Conservation (phyloP, 2,113 vertebrate species). For the Cygnus atratus region DNA sequence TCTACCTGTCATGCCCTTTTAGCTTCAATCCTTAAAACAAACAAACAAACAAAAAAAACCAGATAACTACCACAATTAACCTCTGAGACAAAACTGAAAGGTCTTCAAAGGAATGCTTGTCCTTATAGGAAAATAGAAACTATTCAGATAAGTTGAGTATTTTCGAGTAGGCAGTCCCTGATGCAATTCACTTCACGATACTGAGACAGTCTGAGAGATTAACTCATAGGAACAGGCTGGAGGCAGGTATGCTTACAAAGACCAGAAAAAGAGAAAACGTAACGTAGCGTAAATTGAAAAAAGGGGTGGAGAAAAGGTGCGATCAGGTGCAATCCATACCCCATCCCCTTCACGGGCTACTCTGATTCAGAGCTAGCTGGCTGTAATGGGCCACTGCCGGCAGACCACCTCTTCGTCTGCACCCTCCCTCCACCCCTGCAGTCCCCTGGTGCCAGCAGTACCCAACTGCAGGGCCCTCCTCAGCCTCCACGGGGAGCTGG, state of each 20-base stretch:
- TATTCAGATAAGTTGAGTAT: neutral
- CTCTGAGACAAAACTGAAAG: neutral
- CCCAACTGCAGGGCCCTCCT: accelerated
- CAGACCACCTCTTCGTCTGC: neutral
- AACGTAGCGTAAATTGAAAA: neutral
- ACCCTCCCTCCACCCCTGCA: neutral
- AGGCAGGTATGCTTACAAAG: neutral
- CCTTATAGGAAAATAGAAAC: neutral
- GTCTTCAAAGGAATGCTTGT: neutral
- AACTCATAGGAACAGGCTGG: neutral
- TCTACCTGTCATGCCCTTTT: neutral
- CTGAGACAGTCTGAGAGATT: neutral
- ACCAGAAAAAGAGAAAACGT: neutral
- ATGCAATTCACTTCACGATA: neutral
- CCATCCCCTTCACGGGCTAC: neutral
- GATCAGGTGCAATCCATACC: neutral
- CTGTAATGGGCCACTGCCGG: neutral
- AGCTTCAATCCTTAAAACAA: neutral
- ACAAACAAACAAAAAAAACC: neutral
- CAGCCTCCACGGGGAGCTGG: neutral
- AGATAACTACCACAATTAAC: neutral
- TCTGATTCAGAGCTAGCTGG: neutral
- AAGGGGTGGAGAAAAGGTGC: neutral
- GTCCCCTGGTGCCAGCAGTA: neutral
- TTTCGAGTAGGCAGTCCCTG: neutral